These are phyloP conservation scores for Samia ricini DNA, from an alignment of 1,140 invertebrate genomes.

Conservation along the genomic window DNA sequence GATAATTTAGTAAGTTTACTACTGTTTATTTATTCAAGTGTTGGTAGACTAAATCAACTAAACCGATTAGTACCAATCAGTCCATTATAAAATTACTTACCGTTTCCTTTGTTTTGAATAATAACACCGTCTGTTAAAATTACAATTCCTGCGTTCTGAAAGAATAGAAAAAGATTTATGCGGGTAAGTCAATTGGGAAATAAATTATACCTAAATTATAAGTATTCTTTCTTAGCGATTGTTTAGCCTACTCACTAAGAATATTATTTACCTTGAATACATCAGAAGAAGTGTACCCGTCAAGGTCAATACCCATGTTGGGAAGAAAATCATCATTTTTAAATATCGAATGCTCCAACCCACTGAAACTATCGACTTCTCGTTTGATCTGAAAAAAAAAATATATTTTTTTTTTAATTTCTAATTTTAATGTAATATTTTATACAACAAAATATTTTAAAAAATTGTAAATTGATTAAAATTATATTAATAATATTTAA, in stretches of 20 bases:
- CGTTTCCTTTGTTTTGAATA: slow-evolving; percentile 15
- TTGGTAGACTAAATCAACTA: no score
- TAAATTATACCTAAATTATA: no score
- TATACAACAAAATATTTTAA: no score
- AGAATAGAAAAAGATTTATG: slow-evolving; percentile 60
- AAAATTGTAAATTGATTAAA: no score
- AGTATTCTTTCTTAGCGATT: no score
- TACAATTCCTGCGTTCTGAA: slow-evolving; percentile 88
- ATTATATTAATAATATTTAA: no score
- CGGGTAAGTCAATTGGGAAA: no score
- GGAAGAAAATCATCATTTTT: slow-evolving; percentile 64
- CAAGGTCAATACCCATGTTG: slow-evolving; percentile 52
- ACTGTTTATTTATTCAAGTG: no score
- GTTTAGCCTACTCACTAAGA: no score
- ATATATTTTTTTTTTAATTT: slow-evolving; percentile 7
- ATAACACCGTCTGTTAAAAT: slow-evolving; percentile 84
- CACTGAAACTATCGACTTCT: slow-evolving; percentile 68
- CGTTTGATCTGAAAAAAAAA: slow-evolving; percentile 56
- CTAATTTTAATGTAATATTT: neutral
- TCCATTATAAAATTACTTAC: no score
- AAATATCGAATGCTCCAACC: slow-evolving; percentile 58
- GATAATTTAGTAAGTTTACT: no score
- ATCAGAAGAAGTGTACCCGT: slow-evolving; percentile 50
- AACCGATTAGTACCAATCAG: no score
- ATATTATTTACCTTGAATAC: slow-evolving; percentile 54